A percentile compares a stretch with the other conserved stretches of the same genome.
phyloP scores from a whole-genome alignment of 2,888 invertebrate species.

The Rhopalosiphum nymphaeae region DNA sequence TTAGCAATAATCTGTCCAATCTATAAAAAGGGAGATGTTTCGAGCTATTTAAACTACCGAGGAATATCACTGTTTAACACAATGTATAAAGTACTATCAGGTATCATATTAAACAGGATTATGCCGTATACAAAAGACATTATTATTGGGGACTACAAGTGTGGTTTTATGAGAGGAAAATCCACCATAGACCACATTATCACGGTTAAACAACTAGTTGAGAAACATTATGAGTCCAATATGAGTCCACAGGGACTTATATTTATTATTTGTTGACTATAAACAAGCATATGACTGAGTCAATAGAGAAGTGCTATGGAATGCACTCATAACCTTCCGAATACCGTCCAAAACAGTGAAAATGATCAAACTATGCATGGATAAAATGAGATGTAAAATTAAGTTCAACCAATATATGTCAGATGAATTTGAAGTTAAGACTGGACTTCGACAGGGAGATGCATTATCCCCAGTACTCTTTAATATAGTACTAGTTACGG shows the following conservation, averaged over 20 bases:
- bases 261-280: too few species aligned
- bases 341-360: too few species aligned
- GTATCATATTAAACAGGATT: background rate
- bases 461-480: conserved; percentile 30
- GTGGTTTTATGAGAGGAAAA: conserved; percentile 11
- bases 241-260: too few species aligned
- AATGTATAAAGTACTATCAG: background rate
- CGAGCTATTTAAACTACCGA: background rate
- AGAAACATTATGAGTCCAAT: background rate
- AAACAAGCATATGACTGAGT: too few species aligned
- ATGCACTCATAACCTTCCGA: too few species aligned
- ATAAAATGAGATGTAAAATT: too few species aligned
- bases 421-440: background rate
- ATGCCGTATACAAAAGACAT: background rate
- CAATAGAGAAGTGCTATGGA: too few species aligned
- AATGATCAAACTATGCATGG: too few species aligned
- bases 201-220: background rate
- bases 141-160: conserved; percentile 5
- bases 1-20: background rate
- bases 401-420: too few species aligned
- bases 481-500: conserved; percentile 16
- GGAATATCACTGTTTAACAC: background rate
- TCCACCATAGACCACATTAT: background rate
- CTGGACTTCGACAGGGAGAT: conserved; percentile 34
- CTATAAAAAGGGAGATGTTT: background rate